phyloP scores from a whole-genome alignment of 2,113 vertebrate species.

The Sinocyclocheilus rhinocerous region DNA sequence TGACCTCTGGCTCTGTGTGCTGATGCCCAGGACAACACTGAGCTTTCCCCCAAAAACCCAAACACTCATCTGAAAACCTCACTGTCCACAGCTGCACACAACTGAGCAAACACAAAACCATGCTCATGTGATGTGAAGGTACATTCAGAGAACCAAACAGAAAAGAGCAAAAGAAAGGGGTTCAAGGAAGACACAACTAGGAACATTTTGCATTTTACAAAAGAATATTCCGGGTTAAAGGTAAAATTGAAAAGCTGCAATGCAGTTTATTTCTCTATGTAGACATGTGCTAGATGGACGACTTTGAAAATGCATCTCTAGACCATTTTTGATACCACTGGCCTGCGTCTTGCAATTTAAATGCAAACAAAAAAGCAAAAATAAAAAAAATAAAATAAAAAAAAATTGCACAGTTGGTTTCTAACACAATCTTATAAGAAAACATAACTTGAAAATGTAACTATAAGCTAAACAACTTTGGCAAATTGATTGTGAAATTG shows the following conservation, averaged over 20 bases:
- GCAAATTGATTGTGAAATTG: not conserved
- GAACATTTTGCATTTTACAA: not conserved
- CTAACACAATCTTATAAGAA: not conserved
- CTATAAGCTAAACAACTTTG: not conserved
- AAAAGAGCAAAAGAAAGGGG: not conserved
- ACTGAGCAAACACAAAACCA: constrained; percentile 13
- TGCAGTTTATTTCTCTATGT: too few species aligned
- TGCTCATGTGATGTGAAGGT: constrained; percentile 17
- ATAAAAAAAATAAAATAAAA: not conserved
- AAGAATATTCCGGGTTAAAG: not conserved
- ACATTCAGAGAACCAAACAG: not conserved
- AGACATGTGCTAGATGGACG: not conserved
- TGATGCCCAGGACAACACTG: constrained; percentile 27
- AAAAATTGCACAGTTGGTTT: not conserved
- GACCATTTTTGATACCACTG: not conserved
- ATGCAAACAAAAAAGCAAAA: not conserved
- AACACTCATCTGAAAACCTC: constrained; percentile 43
- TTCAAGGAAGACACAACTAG: not conserved
- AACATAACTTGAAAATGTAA: not conserved
- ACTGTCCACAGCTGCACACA: constrained; percentile 41
- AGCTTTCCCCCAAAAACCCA: constrained; percentile 40
- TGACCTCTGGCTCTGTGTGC: constrained; percentile 47
- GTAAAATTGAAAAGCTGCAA: not conserved
- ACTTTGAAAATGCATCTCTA: not conserved
- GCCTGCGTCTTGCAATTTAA: not conserved